A percentile compares a stretch with the other conserved stretches of the same genome.
Evolutionary conservation across 2,888 invertebrate genomes (phyloP).

Genomic region (Cheiracanthium punctorium): DNA sequence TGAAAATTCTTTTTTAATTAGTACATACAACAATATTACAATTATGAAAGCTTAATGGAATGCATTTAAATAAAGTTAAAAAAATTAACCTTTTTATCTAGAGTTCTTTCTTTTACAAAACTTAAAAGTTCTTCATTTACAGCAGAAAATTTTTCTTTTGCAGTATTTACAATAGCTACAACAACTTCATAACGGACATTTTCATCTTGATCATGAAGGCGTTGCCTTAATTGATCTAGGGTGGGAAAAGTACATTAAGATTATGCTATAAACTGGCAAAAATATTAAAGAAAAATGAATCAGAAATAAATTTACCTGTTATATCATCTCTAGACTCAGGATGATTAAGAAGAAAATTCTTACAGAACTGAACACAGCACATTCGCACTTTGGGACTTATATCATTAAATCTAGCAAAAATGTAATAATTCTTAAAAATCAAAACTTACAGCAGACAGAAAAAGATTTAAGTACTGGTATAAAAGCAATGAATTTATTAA

Average conservation of each 20-base stretch:
- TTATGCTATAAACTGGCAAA: background rate
- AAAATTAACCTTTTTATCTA: conserved; percentile 87
- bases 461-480: too few relatives aligned
- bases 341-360: conserved; percentile 96
- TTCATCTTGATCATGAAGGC: conserved; percentile 95
- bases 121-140: conserved; percentile 93
- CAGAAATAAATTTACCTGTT: conserved; percentile 82
- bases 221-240: conserved; percentile 81
- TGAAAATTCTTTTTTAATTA: too few relatives aligned
- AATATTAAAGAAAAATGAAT: background rate
- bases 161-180: conserved; percentile 95
- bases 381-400: conserved; percentile 93
- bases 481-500: too few relatives aligned
- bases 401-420: conserved; percentile 86
- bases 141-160: conserved; percentile 91
- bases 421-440: too few relatives aligned
- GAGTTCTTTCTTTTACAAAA: conserved; percentile 93
- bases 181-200: conserved; percentile 91
- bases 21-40: background rate
- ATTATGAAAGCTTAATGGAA: background rate
- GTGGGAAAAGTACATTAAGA: background rate
- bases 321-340: conserved; percentile 92
- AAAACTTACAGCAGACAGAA: too few relatives aligned
- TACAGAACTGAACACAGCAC: conserved; percentile 96
- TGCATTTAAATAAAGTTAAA: background rate